A percentile compares a stretch with the other conserved stretches of the same genome.
phyloP scores from a whole-genome alignment of 2,113 vertebrate species.

The Poeciliopsis prolifica region DNA sequence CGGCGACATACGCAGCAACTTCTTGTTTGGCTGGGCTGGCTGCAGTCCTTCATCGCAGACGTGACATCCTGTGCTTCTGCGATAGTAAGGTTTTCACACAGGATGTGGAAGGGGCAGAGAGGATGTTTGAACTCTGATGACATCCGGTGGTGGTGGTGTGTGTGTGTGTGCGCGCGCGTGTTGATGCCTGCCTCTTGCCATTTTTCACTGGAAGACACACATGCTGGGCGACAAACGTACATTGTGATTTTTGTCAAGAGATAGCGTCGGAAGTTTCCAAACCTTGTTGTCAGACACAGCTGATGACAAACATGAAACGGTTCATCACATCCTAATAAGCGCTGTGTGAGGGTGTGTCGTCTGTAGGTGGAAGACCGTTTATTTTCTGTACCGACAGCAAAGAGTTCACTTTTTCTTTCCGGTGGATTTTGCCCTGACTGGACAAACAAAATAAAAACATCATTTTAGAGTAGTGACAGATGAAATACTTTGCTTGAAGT shows the following conservation, averaged over 20 bases:
- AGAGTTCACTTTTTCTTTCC: not conserved
- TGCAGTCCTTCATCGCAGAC: slow-evolving; percentile 48
- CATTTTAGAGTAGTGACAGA: too few species aligned
- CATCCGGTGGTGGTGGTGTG: slow-evolving; percentile 58
- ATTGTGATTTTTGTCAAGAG: slow-evolving; percentile 15
- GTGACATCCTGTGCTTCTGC: slow-evolving; percentile 60
- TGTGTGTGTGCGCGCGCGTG: slow-evolving; percentile 21
- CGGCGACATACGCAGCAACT: slow-evolving; percentile 9
- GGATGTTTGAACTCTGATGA: slow-evolving; percentile 57
- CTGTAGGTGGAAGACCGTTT: not conserved
- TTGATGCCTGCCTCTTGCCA: slow-evolving; percentile 4
- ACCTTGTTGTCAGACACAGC: not conserved
- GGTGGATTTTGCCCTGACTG: not conserved
- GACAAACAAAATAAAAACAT: not conserved
- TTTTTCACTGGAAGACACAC: slow-evolving; percentile 31
- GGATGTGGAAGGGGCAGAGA: slow-evolving; percentile 65
- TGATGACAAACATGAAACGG: slow-evolving; percentile 19
- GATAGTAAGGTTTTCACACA: slow-evolving; percentile 51
- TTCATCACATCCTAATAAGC: slow-evolving; percentile 5
- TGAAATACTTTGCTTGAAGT: not conserved
- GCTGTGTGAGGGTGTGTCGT: slow-evolving; percentile 25
- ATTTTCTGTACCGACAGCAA: not conserved
- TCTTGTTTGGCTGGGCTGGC: slow-evolving; percentile 10
- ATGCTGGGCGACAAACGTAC: slow-evolving; percentile 16
- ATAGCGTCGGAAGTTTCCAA: slow-evolving; percentile 14